phyloP scores from a whole-genome alignment of 2,797 vertebrate species.

The Ctenochaetus hawaiiensis region DNA sequence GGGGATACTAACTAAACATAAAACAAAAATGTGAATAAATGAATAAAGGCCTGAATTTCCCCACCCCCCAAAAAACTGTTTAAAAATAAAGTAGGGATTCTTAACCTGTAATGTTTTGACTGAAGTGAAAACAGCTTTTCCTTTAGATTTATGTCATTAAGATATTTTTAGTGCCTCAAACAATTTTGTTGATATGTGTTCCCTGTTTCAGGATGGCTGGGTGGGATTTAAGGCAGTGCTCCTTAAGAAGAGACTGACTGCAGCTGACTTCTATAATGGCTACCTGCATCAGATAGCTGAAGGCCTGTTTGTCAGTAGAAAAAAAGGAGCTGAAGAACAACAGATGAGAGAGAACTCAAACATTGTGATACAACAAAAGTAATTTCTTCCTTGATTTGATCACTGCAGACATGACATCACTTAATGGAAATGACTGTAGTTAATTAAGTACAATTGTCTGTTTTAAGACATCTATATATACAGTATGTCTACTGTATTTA shows the following conservation, averaged over 20 bases:
- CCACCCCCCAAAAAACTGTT: too few relatives aligned
- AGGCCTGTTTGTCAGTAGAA: slow-evolving; percentile 88
- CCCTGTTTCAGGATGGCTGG: slow-evolving; percentile 89
- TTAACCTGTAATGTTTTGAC: too few relatives aligned
- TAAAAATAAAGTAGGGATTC: too few relatives aligned
- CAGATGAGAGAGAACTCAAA: slow-evolving; percentile 14
- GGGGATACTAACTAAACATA: too few relatives aligned
- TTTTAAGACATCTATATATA: slow-evolving; percentile 50
- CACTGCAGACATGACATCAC: background rate
- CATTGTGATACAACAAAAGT: background rate
- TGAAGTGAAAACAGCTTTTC: background rate
- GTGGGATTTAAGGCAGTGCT: slow-evolving; percentile 89
- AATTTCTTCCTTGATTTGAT: background rate
- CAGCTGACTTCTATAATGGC: slow-evolving; percentile 95
- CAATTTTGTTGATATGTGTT: background rate
- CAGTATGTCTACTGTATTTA: slow-evolving; percentile 16
- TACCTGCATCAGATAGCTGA: slow-evolving; percentile 88
- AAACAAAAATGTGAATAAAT: too few relatives aligned
- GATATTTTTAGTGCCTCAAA: background rate
- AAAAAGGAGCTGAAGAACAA: slow-evolving; percentile 28
- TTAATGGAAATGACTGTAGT: background rate
- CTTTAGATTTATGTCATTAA: background rate
- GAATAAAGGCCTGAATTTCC: too few relatives aligned
- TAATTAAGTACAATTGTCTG: slow-evolving; percentile 17
- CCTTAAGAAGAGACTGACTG: slow-evolving; percentile 91